Conservation (phyloP, 2,113 vertebrate species). For the Oenanthe oenanthe region DNA sequence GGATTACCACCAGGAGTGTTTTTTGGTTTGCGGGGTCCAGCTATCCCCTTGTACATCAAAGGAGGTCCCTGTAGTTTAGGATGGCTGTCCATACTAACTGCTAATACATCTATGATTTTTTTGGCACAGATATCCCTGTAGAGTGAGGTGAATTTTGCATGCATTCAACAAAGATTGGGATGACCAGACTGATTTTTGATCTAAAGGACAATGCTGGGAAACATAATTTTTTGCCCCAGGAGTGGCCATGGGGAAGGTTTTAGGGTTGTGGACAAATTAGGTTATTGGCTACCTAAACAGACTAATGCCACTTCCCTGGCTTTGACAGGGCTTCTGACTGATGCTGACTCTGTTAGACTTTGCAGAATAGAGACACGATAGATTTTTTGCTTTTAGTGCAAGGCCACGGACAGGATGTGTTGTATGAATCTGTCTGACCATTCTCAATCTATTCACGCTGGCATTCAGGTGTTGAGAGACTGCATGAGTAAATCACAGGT, state of each 20-base stretch:
- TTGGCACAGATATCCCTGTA: too few species aligned
- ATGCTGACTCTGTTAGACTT: not conserved
- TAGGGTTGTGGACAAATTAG: not conserved
- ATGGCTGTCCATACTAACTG: not conserved
- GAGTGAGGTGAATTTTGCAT: not conserved
- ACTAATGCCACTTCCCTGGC: not conserved
- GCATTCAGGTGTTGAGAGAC: not conserved
- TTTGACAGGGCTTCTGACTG: not conserved
- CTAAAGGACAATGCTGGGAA: not conserved
- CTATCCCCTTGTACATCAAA: not conserved
- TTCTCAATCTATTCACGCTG: not conserved
- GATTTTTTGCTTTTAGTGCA: not conserved
- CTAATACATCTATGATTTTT: not conserved
- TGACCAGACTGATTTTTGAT: not conserved
- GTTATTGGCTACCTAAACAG: not conserved
- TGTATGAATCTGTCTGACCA: not conserved
- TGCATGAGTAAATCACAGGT: not conserved
- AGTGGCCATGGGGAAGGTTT: not conserved
- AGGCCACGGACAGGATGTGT: not conserved
- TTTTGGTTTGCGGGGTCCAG: rapidly evolving
- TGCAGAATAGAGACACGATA: not conserved
- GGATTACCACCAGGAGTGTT: not conserved
- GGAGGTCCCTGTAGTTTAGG: not conserved
- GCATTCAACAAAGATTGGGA: not conserved
- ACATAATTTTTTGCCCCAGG: not conserved